Conservation (phyloP, 1,140 invertebrate species). For the Micrasema minimum region DNA sequence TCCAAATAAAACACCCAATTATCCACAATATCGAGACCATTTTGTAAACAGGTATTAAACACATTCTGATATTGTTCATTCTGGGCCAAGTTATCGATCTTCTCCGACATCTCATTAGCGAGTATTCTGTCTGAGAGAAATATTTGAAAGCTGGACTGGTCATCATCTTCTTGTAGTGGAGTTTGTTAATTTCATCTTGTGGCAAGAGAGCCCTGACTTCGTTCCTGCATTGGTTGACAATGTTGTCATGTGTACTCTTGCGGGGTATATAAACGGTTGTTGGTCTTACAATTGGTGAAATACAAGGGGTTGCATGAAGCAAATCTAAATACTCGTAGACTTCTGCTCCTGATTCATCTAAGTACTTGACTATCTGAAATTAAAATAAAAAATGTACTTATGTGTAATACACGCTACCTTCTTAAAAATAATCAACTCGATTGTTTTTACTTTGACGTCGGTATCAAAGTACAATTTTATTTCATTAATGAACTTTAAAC, state of each 20-base stretch:
- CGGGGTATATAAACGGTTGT: not conserved
- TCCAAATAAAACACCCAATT: not conserved
- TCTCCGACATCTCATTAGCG: slow-evolving; percentile 11
- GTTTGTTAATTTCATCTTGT: slow-evolving; percentile 8
- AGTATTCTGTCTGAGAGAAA: slow-evolving; percentile 15
- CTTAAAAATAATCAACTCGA: no score
- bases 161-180: slow-evolving; percentile 11
- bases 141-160: slow-evolving; percentile 25
- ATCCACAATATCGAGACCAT: slow-evolving; percentile 29
- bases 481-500: no score
- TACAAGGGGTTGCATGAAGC: slow-evolving; percentile 16
- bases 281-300: slow-evolving; percentile 3
- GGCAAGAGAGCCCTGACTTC: slow-evolving; percentile 26
- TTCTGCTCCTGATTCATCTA: slow-evolving; percentile 26
- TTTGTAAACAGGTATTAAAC: not conserved
- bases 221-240: slow-evolving; percentile 11
- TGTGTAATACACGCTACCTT: no score
- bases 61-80: slow-evolving; percentile 2
- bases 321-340: slow-evolving; percentile 21
- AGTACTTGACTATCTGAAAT: slow-evolving; percentile 27
- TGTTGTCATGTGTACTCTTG: not conserved
- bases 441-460: no score
- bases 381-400: not conserved
- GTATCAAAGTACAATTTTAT: no score
- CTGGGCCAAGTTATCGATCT: not conserved